Conservation (phyloP, 2,113 vertebrate species). For the Eurystomus gularis region DNA sequence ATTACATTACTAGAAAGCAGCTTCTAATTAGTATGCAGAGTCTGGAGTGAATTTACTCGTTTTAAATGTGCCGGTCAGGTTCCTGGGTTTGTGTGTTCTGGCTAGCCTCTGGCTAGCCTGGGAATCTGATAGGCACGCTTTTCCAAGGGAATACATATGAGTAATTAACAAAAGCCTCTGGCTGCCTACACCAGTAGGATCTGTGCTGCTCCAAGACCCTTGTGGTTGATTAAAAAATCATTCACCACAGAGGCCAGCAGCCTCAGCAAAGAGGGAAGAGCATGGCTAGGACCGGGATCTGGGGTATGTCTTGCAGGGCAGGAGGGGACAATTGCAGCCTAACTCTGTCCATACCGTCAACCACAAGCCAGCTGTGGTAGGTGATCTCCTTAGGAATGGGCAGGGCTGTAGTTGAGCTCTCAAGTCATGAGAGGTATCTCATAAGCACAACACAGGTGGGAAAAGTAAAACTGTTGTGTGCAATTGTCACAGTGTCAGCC, state of each 20-base stretch:
- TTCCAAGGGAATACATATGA: not conserved
- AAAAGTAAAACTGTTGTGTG: not conserved
- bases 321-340: not conserved
- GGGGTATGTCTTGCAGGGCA: too few species aligned
- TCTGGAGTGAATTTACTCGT: not conserved
- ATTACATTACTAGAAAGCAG: not conserved
- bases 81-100: not conserved
- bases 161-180: slow-evolving; percentile 34
- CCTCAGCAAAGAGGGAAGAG: not conserved
- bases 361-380: fast-evolving
- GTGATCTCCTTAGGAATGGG: not conserved
- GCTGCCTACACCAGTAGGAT: not conserved
- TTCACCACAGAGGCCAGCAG: not conserved
- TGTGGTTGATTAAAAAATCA: not conserved
- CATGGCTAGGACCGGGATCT: not conserved
- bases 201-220: not conserved
- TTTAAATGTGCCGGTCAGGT: slow-evolving; percentile 1
- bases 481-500: not conserved
- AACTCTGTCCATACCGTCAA: not conserved
- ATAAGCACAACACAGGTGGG: not conserved
- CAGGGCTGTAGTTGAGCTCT: not conserved
- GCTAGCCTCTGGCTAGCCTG: slow-evolving; percentile 43
- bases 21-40: slow-evolving; percentile 9
- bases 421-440: not conserved
- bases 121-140: not conserved